Evolutionary conservation across 2,113 vertebrate genomes (phyloP), one percentile per base, ranked within the genome.

Genomic region (Paraplagusia blochii): DNA sequence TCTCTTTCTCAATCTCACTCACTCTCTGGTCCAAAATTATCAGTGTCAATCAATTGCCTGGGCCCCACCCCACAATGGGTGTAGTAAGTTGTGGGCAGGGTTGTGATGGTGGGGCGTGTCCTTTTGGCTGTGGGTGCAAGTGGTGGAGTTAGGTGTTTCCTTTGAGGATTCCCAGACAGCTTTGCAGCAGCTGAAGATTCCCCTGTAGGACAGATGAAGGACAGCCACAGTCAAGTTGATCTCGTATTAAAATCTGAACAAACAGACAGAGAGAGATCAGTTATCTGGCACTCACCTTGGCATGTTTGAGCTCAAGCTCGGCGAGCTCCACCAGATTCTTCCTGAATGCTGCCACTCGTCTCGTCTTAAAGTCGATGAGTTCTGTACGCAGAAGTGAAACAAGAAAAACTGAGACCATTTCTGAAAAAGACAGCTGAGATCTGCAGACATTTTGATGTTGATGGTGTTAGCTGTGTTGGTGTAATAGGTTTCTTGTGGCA

Each of bases 281-380:
- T 29, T 29, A 29, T 29, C 10, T 2, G 10, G 9, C 4, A 40
- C 38, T 4, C 90, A 99, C 97, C 96, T 99, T 99, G 62, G 96
- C 95, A 71, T 99, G 97, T 88, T 99, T 99, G 56, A 99, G 92
- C 92, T 99, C 96, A 87, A 99, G 92, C 88, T 99, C 97, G 35
- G 96, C 96, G 79, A 98, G 90, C 86, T 99, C 96, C 89, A 99
- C 97, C 88, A 98, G 89, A 88, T 98, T 98, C 91, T 99, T 99
- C 83, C 96, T 91, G 90, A 99, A 99, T 0, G 97, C 97, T 47
- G 96, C 92, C 83, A 99, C 97, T 93, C 97, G 93, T 89, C 97
- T 92, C 49, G 96, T 97, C 84, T 98, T 99, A 82, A 99, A 99
- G 82, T 99, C 97, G 82, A 95, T 92, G 70, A 99, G 92, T 86